Percentiles rank a stretch among this genome's conserved stretches.
Conservation (phyloP, 2,113 vertebrate genomes). For the Jacana jacana region DNA sequence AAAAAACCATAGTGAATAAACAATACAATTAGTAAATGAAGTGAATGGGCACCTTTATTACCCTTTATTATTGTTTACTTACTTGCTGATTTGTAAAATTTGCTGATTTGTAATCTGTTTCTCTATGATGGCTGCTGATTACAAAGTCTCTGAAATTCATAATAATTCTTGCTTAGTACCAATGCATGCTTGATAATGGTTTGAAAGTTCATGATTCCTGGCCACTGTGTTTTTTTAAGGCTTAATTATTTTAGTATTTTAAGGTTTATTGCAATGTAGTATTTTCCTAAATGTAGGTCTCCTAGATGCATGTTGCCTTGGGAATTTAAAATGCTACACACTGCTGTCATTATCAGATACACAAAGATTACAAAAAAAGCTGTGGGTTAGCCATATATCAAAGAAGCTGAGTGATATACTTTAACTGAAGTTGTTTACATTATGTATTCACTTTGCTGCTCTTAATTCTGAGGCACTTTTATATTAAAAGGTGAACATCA, state of each 20-base stretch:
- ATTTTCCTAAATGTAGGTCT: not conserved
- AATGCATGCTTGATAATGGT: not conserved
- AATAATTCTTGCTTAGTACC: not conserved
- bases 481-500: not conserved
- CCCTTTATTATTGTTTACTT: not conserved
- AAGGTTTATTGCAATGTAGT: not conserved
- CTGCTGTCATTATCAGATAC: not conserved
- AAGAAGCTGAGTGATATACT: not conserved
- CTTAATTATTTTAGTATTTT: not conserved
- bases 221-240: not conserved
- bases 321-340: not conserved
- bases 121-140: not conserved
- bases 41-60: not conserved
- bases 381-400: not conserved
- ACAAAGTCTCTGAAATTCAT: not conserved
- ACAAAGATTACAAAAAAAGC: not conserved
- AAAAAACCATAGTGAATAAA: not conserved
- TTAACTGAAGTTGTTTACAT: not conserved
- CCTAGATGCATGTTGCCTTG: not conserved
- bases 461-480: not conserved
- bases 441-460: not conserved
- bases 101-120: not conserved
- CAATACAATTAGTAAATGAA: slow-evolving; percentile 12
- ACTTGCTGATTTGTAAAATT: not conserved
- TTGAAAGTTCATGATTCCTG: not conserved